Percentiles rank a stretch among this genome's conserved stretches.
These are phyloP conservation scores for Amphipyra berbera DNA, from an alignment of 2,888 invertebrate species.

Conservation along the genomic window DNA sequence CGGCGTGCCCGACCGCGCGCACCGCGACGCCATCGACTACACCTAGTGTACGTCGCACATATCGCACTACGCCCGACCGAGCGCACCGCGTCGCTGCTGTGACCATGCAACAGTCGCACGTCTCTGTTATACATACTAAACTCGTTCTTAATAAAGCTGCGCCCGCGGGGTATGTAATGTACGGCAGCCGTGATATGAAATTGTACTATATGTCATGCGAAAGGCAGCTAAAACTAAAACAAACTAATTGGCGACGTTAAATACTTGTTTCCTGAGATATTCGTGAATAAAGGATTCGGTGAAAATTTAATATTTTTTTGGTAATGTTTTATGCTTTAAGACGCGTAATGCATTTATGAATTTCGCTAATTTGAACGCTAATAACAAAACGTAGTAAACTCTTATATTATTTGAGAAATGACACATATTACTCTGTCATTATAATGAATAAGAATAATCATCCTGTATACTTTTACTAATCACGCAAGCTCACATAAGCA, in stretches of 20 bases:
- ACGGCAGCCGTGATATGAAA: too few relatives aligned
- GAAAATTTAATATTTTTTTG: conserved; percentile 35
- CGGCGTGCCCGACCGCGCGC: conserved; percentile 80
- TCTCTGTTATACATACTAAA: too few relatives aligned
- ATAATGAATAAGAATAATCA: conserved; percentile 16
- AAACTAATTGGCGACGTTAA: neutral
- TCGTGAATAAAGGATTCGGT: conserved; percentile 5
- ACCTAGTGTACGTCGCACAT: too few relatives aligned
- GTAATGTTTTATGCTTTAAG: conserved; percentile 29
- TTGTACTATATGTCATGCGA: neutral
- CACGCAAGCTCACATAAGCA: conserved; percentile 16
- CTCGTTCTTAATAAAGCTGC: too few relatives aligned
- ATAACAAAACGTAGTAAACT: conserved; percentile 2
- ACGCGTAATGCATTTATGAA: conserved; percentile 20
- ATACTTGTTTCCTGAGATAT: neutral
- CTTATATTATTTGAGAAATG: conserved; percentile 11
- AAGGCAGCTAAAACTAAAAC: conserved; percentile 3
- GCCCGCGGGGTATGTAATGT: too few relatives aligned
- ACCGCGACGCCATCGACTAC: conserved; percentile 92
- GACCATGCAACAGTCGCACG: too few relatives aligned
- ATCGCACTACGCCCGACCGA: too few relatives aligned
- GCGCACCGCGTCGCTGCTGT: too few relatives aligned
- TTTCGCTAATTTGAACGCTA: conserved; percentile 46
- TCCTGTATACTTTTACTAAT: conserved; percentile 20
- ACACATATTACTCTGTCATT: neutral